Conservation (phyloP, 2,113 vertebrate genomes). For the Ciconia boyciana region DNA sequence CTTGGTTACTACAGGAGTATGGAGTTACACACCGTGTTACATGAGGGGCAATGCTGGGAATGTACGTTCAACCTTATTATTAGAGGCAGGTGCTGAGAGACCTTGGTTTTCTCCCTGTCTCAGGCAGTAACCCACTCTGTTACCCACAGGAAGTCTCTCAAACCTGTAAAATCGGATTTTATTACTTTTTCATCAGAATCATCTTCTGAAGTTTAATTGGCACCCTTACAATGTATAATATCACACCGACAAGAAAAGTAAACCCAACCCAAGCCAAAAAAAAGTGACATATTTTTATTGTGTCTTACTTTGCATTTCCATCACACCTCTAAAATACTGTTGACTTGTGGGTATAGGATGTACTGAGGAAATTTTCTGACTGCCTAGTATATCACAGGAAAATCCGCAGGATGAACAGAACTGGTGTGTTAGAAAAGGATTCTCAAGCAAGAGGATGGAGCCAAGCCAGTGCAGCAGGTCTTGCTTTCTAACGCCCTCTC, state of each 20-base stretch:
- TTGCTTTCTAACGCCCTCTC: neutral
- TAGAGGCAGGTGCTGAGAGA: neutral
- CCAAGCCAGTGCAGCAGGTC: neutral
- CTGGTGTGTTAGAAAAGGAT: neutral
- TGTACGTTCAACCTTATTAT: neutral
- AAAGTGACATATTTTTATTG: neutral
- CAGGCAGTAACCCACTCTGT: neutral
- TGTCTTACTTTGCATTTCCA: neutral
- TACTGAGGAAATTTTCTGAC: neutral
- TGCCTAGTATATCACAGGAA: neutral
- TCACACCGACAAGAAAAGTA: neutral
- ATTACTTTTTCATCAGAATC: neutral
- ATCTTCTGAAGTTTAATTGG: neutral
- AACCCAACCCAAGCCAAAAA: neutral
- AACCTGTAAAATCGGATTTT: neutral
- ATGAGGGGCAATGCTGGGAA: neutral
- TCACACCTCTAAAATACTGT: neutral
- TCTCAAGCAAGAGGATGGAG: neutral
- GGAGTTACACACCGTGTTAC: accelerated
- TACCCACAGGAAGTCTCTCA: neutral
- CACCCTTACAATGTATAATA: neutral
- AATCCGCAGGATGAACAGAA: neutral
- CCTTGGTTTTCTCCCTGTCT: neutral
- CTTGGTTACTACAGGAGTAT: neutral
- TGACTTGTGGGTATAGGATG: neutral